Base-by-base conservation (phyloP, 2,888 invertebrate species). In the Nomada ferruginata region DNA sequence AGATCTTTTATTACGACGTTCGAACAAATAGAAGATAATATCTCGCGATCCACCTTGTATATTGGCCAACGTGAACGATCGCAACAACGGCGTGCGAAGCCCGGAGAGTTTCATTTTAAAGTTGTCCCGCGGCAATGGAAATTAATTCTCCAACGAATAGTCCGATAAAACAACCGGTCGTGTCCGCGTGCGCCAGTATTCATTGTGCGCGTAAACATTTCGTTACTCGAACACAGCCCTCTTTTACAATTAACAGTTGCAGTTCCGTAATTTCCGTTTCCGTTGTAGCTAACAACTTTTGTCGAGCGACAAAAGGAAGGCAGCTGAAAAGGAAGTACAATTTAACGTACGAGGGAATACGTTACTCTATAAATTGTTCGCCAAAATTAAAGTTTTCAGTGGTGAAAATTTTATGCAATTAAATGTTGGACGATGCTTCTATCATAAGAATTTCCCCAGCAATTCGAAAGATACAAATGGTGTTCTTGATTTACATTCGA, bases 71-170 rank as follows among this genome's bases (percentile, higher is more conserved):
- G n/a, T 50, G 55, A 57, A 68, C 42, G 23, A 55, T 68, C 36
- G 10, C 50, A 60, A 47, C 53, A 63, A 23, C 55, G n/a, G 36
- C 20, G 66, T 57, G 64, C 69, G 60, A 61, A 55, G 69, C 73
- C 36, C 18, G 18, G 68, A n/a, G 29, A 55, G 55, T 44, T 80
- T 75, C 68, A 55, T 82, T 66, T 82, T 72, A 76, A 76, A 82
- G 73, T 76, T 66, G 61, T 66, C 80, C 76, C 20, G 66, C 52
- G 83, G 89, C 84, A 82, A 79, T 86, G 86, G 78, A 86, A 89
- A 87, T 80, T 86, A 85, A 87, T 89, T 89, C 81, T 63, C 76
- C 68, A 78, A 81, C 86, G 74, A 84, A 83, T 79, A 79, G 79
- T 71, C 75, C 77, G 70, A 82, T 86, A 86, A 85, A 89, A 87